phyloP scores from a whole-genome alignment of 1,140 invertebrate genomes.

The Cydia fagiglandana region DNA sequence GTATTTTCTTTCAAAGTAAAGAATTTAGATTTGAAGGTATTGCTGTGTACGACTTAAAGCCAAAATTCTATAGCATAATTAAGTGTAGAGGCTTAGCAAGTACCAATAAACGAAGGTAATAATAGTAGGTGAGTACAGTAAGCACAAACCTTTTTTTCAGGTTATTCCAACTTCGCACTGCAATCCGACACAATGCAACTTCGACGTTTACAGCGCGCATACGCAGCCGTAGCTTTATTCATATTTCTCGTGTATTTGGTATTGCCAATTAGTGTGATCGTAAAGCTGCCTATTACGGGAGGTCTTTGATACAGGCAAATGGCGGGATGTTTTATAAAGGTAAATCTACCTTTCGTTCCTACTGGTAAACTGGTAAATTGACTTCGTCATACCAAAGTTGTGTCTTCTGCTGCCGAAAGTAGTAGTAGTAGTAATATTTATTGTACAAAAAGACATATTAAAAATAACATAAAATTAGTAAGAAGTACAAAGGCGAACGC shows the following conservation, averaged over 20 bases:
- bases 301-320: constrained; percentile 11
- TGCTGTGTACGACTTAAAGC: too few relatives aligned
- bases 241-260: constrained; percentile 13
- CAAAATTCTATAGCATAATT: too few relatives aligned
- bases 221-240: constrained; percentile 8
- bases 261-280: constrained; percentile 29
- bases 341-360: not conserved
- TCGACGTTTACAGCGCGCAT: not conserved
- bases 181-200: constrained; percentile 7
- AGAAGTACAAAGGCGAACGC: too few relatives aligned
- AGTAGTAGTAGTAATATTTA: too few relatives aligned
- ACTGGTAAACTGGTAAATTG: not conserved
- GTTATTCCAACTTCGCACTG: not conserved
- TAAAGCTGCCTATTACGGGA: constrained; percentile 21
- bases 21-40: too few relatives aligned
- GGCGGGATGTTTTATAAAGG: not conserved
- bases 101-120: not conserved
- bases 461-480: too few relatives aligned
- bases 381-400: not conserved
- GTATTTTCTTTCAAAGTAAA: too few relatives aligned
- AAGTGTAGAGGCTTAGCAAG: not conserved
- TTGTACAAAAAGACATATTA: too few relatives aligned
- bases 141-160: not conserved
- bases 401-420: too few relatives aligned
- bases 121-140: constrained; percentile 1